Evolutionary conservation across 1,140 invertebrate genomes (phyloP).

Genomic region (Lepidurus packardi): DNA sequence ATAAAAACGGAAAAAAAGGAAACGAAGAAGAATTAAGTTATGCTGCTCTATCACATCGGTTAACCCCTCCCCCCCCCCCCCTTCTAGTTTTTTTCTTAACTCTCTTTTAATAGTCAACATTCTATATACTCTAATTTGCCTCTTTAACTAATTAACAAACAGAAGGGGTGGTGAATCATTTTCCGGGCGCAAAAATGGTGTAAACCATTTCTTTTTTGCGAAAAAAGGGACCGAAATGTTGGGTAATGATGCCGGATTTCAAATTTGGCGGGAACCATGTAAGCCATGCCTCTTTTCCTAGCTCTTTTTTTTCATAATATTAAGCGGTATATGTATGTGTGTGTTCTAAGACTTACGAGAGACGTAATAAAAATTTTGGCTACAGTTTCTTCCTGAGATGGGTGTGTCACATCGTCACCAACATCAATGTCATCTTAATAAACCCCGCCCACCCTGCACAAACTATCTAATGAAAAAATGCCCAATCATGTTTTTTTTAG

Average conservation of each 20-base stretch:
- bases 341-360: background rate
- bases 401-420: background rate
- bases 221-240: too few relatives aligned
- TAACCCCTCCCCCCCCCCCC: background rate
- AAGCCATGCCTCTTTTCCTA: too few relatives aligned
- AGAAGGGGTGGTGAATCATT: background rate
- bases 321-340: too few relatives aligned
- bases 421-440: background rate
- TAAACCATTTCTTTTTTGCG: too few relatives aligned
- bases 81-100: background rate
- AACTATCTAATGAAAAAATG: background rate
- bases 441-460: slow-evolving; percentile 16
- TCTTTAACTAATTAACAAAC: slow-evolving; percentile 7
- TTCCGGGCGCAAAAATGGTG: too few relatives aligned
- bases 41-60: slow-evolving; percentile 13
- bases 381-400: slow-evolving; percentile 11
- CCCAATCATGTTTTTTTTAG: background rate
- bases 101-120: slow-evolving; percentile 7
- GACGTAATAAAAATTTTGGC: background rate
- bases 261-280: too few relatives aligned
- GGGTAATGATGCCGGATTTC: too few relatives aligned
- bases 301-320: too few relatives aligned
- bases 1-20: background rate
- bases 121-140: slow-evolving; percentile 3
- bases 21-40: background rate